Evolutionary conservation across 2,113 vertebrate genomes (phyloP).

Genomic region (Chloebia gouldiae): DNA sequence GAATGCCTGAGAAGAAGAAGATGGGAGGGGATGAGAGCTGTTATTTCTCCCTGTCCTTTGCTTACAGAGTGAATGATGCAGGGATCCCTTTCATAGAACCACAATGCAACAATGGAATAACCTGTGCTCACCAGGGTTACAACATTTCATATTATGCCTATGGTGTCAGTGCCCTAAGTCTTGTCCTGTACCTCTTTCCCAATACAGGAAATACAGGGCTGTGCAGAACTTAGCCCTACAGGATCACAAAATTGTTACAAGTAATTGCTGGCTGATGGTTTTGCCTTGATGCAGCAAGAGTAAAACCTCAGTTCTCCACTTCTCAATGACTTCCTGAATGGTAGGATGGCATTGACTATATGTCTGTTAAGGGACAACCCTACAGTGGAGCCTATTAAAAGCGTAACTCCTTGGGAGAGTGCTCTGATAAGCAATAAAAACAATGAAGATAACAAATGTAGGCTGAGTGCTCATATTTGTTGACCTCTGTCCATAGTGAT

Average conservation of each 20-base stretch:
- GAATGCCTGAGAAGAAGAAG: neutral
- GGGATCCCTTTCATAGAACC: neutral
- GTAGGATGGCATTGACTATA: neutral
- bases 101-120: fast-evolving
- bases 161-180: fast-evolving
- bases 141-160: neutral
- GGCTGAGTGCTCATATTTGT: neutral
- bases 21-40: fast-evolving
- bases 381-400: neutral
- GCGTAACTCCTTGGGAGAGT: neutral
- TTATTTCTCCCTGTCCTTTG: neutral
- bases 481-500: neutral
- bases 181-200: neutral
- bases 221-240: neutral
- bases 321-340: neutral
- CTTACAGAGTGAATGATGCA: neutral
- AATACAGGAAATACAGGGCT: neutral
- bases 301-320: neutral
- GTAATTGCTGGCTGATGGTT: neutral
- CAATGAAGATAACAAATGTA: neutral
- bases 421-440: neutral
- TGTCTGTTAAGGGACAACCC: neutral
- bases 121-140: neutral
- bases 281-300: neutral
- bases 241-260: neutral